phyloP scores from a whole-genome alignment of 2,113 vertebrate genomes.

The Zapornia atra region DNA sequence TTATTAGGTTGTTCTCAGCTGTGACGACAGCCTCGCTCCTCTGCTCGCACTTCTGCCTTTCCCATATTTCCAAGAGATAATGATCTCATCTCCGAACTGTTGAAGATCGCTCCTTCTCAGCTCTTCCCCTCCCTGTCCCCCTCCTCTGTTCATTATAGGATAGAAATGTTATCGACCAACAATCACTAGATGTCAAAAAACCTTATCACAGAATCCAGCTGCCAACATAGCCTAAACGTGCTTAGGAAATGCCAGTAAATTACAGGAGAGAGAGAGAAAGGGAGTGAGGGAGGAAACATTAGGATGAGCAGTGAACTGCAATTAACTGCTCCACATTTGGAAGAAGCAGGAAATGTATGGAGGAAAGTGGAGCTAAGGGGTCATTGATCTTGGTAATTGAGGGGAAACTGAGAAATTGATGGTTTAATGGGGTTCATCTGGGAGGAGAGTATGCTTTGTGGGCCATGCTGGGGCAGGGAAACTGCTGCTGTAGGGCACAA shows the following conservation, averaged over 20 bases:
- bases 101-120: background rate
- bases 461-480: background rate
- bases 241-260: conserved; percentile 56
- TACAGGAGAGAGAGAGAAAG: conserved; percentile 33
- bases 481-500: background rate
- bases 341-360: conserved; percentile 50
- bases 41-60: conserved; percentile 23
- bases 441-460: background rate
- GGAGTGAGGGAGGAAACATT: conserved; percentile 32
- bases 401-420: conserved; percentile 50
- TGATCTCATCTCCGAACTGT: conserved; percentile 56
- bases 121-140: background rate
- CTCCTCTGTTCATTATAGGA: conserved; percentile 44
- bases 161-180: conserved; percentile 58
- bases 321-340: conserved; percentile 42
- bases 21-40: background rate
- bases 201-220: conserved; percentile 45
- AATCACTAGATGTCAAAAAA: conserved; percentile 57
- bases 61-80: conserved; percentile 49
- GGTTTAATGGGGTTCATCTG: conserved; percentile 23
- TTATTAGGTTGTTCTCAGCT: conserved; percentile 26
- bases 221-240: conserved; percentile 48
- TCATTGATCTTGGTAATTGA: conserved; percentile 54
- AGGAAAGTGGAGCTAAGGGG: conserved; percentile 34
- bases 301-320: conserved; percentile 47